A percentile compares a stretch with the other conserved stretches of the same genome.
Conservation (phyloP, 2,888 invertebrate genomes). For the Ectemnius cavifrons region DNA sequence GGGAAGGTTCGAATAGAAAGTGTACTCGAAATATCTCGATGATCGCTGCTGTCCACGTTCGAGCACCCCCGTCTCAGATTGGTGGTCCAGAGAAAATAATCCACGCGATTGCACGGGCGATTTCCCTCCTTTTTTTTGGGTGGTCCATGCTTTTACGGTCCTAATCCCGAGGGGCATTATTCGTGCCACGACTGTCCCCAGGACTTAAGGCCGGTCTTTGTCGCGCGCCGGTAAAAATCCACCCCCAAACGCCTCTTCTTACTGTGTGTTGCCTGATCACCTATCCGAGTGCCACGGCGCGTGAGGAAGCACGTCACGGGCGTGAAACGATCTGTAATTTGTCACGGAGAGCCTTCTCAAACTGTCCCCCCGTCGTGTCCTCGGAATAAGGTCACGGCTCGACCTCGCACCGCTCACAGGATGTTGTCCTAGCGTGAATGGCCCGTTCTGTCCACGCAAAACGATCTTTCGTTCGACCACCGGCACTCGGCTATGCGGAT, state of each 20-base stretch:
- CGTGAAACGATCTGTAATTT: conserved; percentile 78
- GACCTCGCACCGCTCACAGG: conserved; percentile 34
- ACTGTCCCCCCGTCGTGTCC: conserved; percentile 44
- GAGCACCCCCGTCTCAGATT: too few species aligned
- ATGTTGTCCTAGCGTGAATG: conserved; percentile 35
- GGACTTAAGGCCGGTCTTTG: conserved; percentile 70
- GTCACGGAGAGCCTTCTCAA: conserved; percentile 64
- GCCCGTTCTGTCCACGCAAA: conserved; percentile 31
- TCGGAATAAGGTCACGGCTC: conserved; percentile 46
- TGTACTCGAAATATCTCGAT: too few species aligned
- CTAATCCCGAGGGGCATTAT: conserved; percentile 76
- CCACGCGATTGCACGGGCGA: conserved; percentile 58
- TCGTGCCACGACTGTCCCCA: conserved; percentile 73
- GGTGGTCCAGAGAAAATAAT: conserved; percentile 37
- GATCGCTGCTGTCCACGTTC: too few species aligned
- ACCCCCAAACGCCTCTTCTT: conserved; percentile 69
- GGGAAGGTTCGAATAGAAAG: too few species aligned
- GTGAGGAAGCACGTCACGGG: conserved; percentile 75
- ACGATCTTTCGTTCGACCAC: conserved; percentile 1
- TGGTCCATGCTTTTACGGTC: conserved; percentile 62
- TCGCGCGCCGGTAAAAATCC: conserved; percentile 62
- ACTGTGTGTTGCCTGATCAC: conserved; percentile 52
- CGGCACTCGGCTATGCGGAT: conserved; percentile 9
- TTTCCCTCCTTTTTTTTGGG: conserved; percentile 40
- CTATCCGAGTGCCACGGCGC: conserved; percentile 64